Conservation (phyloP, 2,888 invertebrate species). For the Galeopsomyia nigrocyanea region DNA sequence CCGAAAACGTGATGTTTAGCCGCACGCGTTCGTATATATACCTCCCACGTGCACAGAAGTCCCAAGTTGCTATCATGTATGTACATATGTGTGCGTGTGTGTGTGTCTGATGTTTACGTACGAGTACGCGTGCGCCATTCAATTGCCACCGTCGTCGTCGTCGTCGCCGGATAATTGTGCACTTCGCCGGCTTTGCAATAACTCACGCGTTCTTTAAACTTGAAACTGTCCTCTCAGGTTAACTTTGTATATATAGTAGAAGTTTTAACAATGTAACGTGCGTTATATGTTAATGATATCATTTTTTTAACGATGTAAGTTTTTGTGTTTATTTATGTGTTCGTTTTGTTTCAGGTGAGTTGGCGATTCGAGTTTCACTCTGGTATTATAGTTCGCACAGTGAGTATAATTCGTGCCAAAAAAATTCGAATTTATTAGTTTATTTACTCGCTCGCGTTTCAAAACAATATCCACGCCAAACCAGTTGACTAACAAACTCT, state of each 20-base stretch:
- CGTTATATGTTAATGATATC: too few species aligned
- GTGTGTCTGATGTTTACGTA: not conserved
- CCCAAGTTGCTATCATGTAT: conserved; percentile 11
- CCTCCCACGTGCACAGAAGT: conserved; percentile 29
- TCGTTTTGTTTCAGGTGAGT: conserved; percentile 30
- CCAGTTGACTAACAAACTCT: too few species aligned
- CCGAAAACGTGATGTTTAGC: not conserved
- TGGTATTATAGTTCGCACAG: not conserved
- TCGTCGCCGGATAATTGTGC: conserved; percentile 7
- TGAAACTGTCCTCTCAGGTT: not conserved
- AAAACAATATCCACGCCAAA: too few species aligned
- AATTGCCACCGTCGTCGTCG: conserved; percentile 5
- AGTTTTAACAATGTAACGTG: not conserved
- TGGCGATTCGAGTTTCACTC: not conserved
- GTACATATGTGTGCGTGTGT: not conserved
- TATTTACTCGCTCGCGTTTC: too few species aligned
- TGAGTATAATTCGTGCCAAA: conserved; percentile 25
- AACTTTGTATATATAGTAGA: not conserved
- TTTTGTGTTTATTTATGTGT: not conserved
- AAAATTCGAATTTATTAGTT: too few species aligned
- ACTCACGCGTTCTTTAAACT: not conserved
- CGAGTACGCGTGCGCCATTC: conserved; percentile 10
- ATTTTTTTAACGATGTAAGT: not conserved
- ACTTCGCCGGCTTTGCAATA: not conserved
- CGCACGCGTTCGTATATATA: not conserved